A percentile compares a stretch with the other conserved stretches of the same genome.
Evolutionary conservation across 2,888 invertebrate species (phyloP).

Genomic region (Dryococelus australis): DNA sequence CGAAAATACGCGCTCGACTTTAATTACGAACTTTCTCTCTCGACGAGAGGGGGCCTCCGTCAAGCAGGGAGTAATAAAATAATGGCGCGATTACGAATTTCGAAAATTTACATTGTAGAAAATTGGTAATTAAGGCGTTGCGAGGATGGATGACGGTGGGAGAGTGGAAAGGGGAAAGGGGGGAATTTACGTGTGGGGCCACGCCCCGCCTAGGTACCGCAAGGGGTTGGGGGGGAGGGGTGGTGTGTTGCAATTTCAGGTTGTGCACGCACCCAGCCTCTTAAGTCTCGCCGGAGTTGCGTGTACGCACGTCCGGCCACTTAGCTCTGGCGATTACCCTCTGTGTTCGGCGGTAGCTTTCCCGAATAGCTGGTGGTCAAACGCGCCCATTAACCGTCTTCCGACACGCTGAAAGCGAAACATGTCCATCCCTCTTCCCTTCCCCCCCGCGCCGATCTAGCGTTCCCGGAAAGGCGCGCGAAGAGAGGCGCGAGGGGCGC

Average conservation of each 20-base stretch:
- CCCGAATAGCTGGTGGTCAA: not conserved
- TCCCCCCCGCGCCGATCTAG: not conserved
- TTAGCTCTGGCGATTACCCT: not conserved
- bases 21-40: constrained; percentile 25
- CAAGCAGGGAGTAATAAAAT: constrained; percentile 1
- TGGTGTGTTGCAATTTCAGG: not conserved
- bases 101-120: constrained; percentile 28
- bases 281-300: not conserved
- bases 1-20: constrained; percentile 12
- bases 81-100: constrained; percentile 27
- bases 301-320: constrained; percentile 3
- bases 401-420: not conserved
- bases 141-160: not conserved
- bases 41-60: not conserved
- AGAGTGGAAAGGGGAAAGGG: not conserved
- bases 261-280: not conserved
- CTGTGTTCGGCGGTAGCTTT: not conserved
- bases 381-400: not conserved
- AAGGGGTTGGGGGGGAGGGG: not conserved
- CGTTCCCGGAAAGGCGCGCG: too few relatives aligned
- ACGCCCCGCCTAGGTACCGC: not conserved
- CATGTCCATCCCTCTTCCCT: not conserved
- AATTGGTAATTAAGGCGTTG: constrained; percentile 30
- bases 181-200: not conserved
- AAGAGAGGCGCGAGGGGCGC: too few relatives aligned